phyloP scores from a whole-genome alignment of 2,113 vertebrate genomes.

The Aptenodytes forsteri region DNA sequence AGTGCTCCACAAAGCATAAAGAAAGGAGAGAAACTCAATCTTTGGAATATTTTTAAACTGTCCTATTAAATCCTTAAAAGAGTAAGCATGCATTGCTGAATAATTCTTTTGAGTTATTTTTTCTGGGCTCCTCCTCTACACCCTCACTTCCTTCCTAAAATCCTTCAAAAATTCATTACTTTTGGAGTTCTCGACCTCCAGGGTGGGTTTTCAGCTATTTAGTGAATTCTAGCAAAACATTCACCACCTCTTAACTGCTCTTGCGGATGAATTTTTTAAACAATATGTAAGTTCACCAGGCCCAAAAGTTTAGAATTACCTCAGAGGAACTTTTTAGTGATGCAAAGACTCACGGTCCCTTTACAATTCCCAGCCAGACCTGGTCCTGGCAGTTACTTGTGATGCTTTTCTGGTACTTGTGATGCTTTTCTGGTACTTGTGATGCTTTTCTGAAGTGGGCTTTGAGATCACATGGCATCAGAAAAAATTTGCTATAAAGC shows the following conservation, averaged over 20 bases:
- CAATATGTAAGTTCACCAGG: background rate
- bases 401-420: background rate
- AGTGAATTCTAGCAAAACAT: background rate
- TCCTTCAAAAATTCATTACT: background rate
- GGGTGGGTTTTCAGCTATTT: background rate
- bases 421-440: background rate
- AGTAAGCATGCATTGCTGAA: background rate
- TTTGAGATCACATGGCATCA: conserved; percentile 75
- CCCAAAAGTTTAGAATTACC: background rate
- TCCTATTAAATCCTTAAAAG: background rate
- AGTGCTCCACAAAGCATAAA: background rate
- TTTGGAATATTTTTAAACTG: background rate
- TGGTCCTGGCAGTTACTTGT: background rate
- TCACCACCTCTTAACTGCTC: background rate
- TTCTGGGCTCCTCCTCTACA: background rate
- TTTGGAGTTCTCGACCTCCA: background rate
- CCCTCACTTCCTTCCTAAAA: background rate
- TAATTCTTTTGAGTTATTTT: background rate
- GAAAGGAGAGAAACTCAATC: background rate
- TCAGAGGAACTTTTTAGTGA: background rate
- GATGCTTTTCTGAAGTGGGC: background rate
- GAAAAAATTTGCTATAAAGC: conserved; percentile 68
- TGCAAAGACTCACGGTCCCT: background rate
- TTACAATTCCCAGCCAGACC: background rate
- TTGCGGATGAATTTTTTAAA: background rate